Evolutionary conservation across 2,797 vertebrate species (phyloP).

Genomic region (Typhlichthys subterraneus): DNA sequence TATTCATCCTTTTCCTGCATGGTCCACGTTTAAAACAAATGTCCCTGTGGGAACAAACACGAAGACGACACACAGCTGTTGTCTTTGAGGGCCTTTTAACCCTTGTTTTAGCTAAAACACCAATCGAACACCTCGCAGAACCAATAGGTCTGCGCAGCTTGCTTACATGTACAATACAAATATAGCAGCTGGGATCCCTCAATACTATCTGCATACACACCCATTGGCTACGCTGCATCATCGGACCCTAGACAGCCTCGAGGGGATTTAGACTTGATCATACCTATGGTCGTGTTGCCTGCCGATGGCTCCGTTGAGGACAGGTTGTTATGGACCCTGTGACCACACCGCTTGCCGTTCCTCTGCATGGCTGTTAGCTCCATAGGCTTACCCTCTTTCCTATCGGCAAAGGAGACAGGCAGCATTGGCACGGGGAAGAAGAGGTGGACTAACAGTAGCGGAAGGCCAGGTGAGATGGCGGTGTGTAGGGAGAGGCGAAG

Average conservation of each 20-base stretch:
- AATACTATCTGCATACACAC: too few relatives aligned
- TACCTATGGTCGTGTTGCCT: slow-evolving; percentile 80
- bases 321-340: slow-evolving; percentile 80
- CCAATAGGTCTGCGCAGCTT: too few relatives aligned
- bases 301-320: slow-evolving; percentile 82
- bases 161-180: too few relatives aligned
- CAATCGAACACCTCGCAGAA: too few relatives aligned
- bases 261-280: not conserved
- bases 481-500: not conserved
- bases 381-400: slow-evolving; percentile 68
- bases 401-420: slow-evolving; percentile 43
- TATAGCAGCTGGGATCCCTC: too few relatives aligned
- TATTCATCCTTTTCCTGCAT: not conserved
- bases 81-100: not conserved
- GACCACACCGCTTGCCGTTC: slow-evolving; percentile 80
- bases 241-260: too few relatives aligned
- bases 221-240: too few relatives aligned
- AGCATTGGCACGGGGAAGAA: slow-evolving; percentile 10
- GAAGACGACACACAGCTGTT: not conserved
- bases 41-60: not conserved
- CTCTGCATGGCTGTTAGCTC: slow-evolving; percentile 69
- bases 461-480: too few relatives aligned
- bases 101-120: not conserved
- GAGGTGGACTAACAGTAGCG: slow-evolving; percentile 9
- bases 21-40: not conserved